Evolutionary conservation across 2,888 invertebrate genomes (phyloP), one percentile per base, ranked within the genome.

Genomic region (Drosophila fungiperda): DNA sequence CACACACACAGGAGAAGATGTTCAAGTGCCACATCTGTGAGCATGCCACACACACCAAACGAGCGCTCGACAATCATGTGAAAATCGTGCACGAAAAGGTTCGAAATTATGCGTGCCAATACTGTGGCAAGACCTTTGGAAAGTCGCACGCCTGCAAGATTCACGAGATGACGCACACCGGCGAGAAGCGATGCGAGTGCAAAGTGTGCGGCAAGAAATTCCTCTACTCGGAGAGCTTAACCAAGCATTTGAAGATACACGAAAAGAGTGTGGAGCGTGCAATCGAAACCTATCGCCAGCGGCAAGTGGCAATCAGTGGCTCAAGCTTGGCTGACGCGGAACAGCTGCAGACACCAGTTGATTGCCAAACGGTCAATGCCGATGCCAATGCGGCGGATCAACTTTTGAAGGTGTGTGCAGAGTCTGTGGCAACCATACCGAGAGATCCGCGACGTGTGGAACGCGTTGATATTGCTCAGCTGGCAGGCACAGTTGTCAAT

Each of bases 121-220:
- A 92, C 40, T 92, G 92, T 65, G 92, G 92, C 0, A 92, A 92
- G 40, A 92, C 92, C 1, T 92, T 92, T 66, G 92, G 92, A 11
- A 92, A 92, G 52, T 92, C 92, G 0, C 91, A 92, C 55, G 92
- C 92, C 12, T 92, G 92, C 45, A 92, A 92, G 50, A 92, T 92
- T 40, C 92, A 92, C 26, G 92, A 92, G 73, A 92, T 92, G 92
- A 92, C 92, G 0, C 92, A 92, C 64, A 92, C 92, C 1, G 92
- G 92, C 0, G 92, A 92, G 54, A 92, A 92, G 65, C 88, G 91
- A 0, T 92, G 92, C 63, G 92, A 92, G 58, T 92, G 92, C 69
- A 92, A 92, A 64, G 87, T 88, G 0, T 92, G 92, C 6, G 92
- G 92, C 33, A 92, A 92, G 54, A 87, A 90, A 40, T 92, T 92